A percentile compares a stretch with the other conserved stretches of the same genome.
These are phyloP conservation scores for Chrysemys picta DNA, from an alignment of 2,113 vertebrate genomes.

Conservation along the genomic window DNA sequence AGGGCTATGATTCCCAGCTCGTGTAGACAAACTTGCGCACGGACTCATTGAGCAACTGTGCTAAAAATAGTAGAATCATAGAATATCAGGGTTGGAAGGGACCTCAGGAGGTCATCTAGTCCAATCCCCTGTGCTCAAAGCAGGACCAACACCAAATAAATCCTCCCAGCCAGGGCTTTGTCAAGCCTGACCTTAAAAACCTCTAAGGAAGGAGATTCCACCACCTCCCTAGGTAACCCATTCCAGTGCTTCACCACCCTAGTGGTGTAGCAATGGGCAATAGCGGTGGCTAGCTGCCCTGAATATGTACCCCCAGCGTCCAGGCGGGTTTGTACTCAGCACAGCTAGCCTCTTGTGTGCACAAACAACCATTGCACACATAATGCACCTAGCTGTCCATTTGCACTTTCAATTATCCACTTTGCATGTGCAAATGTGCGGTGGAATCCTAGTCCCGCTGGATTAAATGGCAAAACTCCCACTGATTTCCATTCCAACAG, in stretches of 20 bases:
- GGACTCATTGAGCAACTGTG: not conserved
- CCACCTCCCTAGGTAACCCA: too few species aligned
- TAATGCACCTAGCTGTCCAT: not conserved
- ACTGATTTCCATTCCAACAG: fast-evolving
- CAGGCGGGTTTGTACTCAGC: not conserved
- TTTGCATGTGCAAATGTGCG: not conserved
- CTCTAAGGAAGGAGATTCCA: too few species aligned
- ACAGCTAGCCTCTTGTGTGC: not conserved
- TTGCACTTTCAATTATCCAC: not conserved
- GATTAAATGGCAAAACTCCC: not conserved
- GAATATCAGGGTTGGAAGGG: too few species aligned
- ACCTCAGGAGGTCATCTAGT: too few species aligned
- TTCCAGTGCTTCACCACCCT: too few species aligned
- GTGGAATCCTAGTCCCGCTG: not conserved
- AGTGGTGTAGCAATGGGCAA: not conserved
- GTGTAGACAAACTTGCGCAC: not conserved
- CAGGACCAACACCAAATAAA: too few species aligned
- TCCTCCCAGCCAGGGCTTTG: too few species aligned
- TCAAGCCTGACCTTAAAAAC: too few species aligned
- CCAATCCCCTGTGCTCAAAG: too few species aligned
- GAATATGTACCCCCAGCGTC: not conserved
- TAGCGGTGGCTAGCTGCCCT: not conserved
- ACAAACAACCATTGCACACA: not conserved
- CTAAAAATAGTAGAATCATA: not conserved
- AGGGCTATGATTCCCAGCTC: not conserved